Evolutionary conservation across 2,113 vertebrate genomes (phyloP), one percentile per base, ranked within the genome.

Genomic region (Lamprologus lemairii): DNA sequence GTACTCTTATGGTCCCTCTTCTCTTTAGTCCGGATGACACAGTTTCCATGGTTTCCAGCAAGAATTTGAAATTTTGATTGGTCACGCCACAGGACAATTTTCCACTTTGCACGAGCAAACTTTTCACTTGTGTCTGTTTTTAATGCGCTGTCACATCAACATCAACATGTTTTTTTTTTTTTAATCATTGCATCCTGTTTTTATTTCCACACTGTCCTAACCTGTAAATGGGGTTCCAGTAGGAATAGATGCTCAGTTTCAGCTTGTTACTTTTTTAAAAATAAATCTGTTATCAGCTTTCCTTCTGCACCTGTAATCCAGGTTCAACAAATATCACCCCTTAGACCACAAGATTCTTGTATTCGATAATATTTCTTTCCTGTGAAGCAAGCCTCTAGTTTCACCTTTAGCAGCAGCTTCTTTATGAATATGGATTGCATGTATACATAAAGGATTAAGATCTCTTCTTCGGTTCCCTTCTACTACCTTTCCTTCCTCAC

Each of bases 361-460:
- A 91, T 90, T 63, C 55, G 83, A 87, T 92, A 85, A 82, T 75
- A 71, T 37, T 73, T 68, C 21, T 37, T 42, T 85, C 71, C 85
- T 79, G 63, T 85, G 58, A 73, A 60, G 42, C 81, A 19, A 60
- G 17, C 82, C 88, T 93, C 84, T 65, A 58, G 63, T 94, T 94
- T 90, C 92, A 85, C 89, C 60, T 89, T 84, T 89, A 92, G 80
- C 83, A 94, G 60, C 78, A 35, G 49, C 58, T 84, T 83, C 90
- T 90, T 93, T 93, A 95, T 96, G 91, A 96, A 96, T 96, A 96
- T 96, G 94, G 93, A 96, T 94, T 40, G 79, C 91, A 83, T 94
- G 93, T 94, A 90, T 92, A 89, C 92, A 95, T 92, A 94, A 88
- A 95, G 92, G 95, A 95, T 95, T 95, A 95, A 88, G 91, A 96